Percentiles rank a stretch among this genome's conserved stretches.
Evolutionary conservation across 2,113 vertebrate species (phyloP).

Genomic region (Calyptomena viridis): DNA sequence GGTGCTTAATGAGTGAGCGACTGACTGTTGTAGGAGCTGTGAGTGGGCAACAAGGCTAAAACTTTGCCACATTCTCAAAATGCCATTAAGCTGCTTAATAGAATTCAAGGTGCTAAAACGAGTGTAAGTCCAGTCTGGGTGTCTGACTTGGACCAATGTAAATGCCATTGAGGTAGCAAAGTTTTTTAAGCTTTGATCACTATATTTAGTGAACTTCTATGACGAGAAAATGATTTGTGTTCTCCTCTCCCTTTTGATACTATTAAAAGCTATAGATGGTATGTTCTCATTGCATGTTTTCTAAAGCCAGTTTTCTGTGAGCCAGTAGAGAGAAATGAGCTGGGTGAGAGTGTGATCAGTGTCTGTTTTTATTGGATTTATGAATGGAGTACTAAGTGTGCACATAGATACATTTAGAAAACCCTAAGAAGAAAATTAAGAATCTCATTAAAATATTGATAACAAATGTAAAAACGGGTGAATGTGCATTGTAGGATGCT

Average conservation of each 20-base stretch:
- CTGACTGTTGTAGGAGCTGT: not conserved
- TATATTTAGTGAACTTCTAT: not conserved
- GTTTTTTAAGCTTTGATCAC: not conserved
- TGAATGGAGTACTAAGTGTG: not conserved
- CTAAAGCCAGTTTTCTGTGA: not conserved
- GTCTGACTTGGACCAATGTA: not conserved
- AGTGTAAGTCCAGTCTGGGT: not conserved
- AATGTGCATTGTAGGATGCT: not conserved
- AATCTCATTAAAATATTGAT: not conserved
- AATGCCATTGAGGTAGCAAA: not conserved
- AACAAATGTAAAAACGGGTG: not conserved
- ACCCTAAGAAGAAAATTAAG: not conserved
- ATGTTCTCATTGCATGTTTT: not conserved
- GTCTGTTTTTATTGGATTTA: not conserved
- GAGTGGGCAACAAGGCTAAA: not conserved
- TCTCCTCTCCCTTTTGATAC: not conserved
- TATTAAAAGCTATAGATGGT: not conserved
- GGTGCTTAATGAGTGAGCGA: not conserved
- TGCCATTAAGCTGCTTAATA: not conserved
- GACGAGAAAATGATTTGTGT: not conserved
- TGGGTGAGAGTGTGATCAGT: not conserved
- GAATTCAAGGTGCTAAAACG: not conserved
- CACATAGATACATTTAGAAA: not conserved
- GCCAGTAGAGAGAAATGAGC: not conserved
- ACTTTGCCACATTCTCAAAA: rapidly evolving